Base-by-base conservation (phyloP, 1,140 invertebrate species). In the Aporrectodea caliginosa region DNA sequence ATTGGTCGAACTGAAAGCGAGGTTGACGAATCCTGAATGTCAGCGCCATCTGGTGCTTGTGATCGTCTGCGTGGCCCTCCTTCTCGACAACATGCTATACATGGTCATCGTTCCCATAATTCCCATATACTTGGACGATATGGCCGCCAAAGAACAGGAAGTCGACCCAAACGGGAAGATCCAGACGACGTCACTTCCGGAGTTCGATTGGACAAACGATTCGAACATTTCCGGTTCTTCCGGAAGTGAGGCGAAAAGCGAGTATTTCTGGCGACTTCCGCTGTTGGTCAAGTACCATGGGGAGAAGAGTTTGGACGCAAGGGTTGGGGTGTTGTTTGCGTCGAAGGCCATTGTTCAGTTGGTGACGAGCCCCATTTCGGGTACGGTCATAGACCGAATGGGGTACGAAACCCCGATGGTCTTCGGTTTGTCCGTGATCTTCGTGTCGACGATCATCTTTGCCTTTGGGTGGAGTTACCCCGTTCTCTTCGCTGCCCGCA, bases 21-120 rank as follows among this genome's bases (percentile, higher is more conserved):
- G 68, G 73, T 34, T 81, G 16, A 68, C 79, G 27, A 75, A 76
- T 86, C 95, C 95, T 1, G 92, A 92, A 69, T 92, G 93, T 34
- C 96, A 98, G 87, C 90, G 95, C 31, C 94, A 94, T 83, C 90
- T 98, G 30, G 93, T 99, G 78, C 89, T 99, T 79, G 92, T 99
- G 0, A 98, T 99, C 81, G 98, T 99, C 0, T 98, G 95, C 69
- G 95, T 99, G 81, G 98, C 98, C 0, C 90, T 99, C 79, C 90
- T 99, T 31, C 81, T 90, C 76, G 89, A 89, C 83, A 89, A 89
- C 81, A 89, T 99, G 98, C 89, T 99, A 73, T 99, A 99, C 88
- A 99, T 99, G 98, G 98, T 99, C 35, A 99, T 99, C 76, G 98
- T 99, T 68, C 98, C 97, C 31, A 99, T 99, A 69, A 98, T 99